These are phyloP conservation scores for Epicauta chinensis DNA, from an alignment of 1,140 invertebrate genomes.

Conservation along the genomic window DNA sequence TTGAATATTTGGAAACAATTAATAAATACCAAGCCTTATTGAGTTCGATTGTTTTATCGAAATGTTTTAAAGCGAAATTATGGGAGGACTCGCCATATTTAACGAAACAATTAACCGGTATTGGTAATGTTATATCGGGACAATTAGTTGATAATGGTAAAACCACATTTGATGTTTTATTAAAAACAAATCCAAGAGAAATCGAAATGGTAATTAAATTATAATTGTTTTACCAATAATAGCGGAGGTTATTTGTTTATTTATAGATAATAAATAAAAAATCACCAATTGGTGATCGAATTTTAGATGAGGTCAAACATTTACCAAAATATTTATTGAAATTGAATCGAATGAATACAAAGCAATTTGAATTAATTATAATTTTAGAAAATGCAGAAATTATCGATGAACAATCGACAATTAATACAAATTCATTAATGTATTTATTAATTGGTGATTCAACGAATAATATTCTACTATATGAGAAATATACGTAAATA, in stretches of 20 bases:
- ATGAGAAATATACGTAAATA: constrained; percentile 35
- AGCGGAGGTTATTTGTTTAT: not conserved
- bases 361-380: constrained; percentile 13
- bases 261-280: constrained; percentile 34
- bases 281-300: constrained; percentile 31
- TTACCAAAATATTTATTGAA: constrained; percentile 31
- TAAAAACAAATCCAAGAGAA: constrained; percentile 62
- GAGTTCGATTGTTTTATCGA: constrained; percentile 54
- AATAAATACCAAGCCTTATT: constrained; percentile 47
- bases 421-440: constrained; percentile 24
- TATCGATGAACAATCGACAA: too few relatives aligned
- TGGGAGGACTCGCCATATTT: constrained; percentile 72
- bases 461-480: constrained; percentile 30
- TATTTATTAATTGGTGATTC: constrained; percentile 32
- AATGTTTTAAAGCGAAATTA: constrained; percentile 59
- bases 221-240: not conserved
- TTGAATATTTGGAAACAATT: constrained; percentile 37
- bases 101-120: constrained; percentile 62
- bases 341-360: constrained; percentile 7
- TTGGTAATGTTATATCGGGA: constrained; percentile 59
- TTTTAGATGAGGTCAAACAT: constrained; percentile 29
- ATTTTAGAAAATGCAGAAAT: too few relatives aligned
- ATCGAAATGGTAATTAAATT: constrained; percentile 57
- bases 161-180: constrained; percentile 57
- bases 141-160: constrained; percentile 61